These are phyloP conservation scores for Pachycephala philippinensis DNA, from an alignment of 2,113 vertebrate genomes.

Conservation along the genomic window DNA sequence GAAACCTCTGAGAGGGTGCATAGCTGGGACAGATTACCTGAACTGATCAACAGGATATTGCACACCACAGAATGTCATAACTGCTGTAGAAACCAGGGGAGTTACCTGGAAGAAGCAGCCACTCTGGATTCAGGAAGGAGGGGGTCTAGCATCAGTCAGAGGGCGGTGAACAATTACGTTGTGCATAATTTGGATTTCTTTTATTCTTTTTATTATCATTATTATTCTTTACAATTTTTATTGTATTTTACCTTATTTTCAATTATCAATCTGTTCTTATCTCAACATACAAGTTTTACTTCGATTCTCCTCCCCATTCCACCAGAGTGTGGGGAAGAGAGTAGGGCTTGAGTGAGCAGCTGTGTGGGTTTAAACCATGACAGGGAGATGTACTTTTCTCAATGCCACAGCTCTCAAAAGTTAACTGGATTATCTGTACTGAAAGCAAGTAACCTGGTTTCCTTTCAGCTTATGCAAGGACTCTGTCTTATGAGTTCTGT, in stretches of 20 bases:
- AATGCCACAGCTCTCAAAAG: not conserved
- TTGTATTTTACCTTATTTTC: not conserved
- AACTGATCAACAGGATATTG: not conserved
- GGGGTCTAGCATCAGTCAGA: not conserved
- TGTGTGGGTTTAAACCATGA: fast-evolving
- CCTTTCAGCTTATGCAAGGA: not conserved
- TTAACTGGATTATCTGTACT: not conserved
- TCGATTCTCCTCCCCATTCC: not conserved
- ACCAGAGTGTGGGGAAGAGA: not conserved
- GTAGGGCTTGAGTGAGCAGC: fast-evolving
- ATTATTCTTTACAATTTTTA: not conserved
- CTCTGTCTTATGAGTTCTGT: not conserved
- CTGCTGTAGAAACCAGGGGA: not conserved
- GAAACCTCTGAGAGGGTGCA: not conserved
- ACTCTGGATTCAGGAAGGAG: fast-evolving
- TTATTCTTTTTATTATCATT: not conserved
- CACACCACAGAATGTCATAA: too few species aligned
- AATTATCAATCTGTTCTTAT: not conserved
- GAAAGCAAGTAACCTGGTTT: not conserved
- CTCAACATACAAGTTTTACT: not conserved
- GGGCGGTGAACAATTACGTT: not conserved
- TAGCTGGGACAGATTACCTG: not conserved
- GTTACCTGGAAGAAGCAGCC: fast-evolving
- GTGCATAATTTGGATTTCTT: not conserved
- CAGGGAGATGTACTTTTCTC: not conserved